Conservation (phyloP, 2,797 vertebrate genomes). For the Acipenser oxyrinchus region DNA sequence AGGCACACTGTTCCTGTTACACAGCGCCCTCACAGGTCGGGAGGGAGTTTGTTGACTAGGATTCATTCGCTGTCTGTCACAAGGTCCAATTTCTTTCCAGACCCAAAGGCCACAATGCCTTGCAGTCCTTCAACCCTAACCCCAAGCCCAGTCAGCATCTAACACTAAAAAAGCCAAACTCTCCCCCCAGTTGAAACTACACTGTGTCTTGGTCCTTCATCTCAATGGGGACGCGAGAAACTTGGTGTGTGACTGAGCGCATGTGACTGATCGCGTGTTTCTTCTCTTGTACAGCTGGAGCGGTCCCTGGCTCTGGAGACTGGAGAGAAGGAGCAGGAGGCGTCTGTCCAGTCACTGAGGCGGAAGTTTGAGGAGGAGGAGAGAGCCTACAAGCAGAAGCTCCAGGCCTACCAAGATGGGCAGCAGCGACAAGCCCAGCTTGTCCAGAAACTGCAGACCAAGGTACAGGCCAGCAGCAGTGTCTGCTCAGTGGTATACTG, state of each 20-base stretch:
- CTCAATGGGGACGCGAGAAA: background rate
- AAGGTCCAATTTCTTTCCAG: too few species aligned
- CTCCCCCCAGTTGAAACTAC: too few species aligned
- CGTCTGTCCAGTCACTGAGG: slow-evolving; percentile 21
- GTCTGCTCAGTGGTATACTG: too few species aligned
- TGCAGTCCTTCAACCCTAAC: too few species aligned
- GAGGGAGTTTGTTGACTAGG: too few species aligned
- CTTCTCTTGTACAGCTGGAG: slow-evolving; percentile 45
- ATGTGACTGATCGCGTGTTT: background rate
- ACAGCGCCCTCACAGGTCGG: too few species aligned
- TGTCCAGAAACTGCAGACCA: slow-evolving; percentile 68
- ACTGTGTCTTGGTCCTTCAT: background rate
- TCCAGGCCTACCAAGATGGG: slow-evolving; percentile 65
- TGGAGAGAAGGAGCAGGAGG: slow-evolving; percentile 47
- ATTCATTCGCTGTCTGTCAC: too few species aligned
- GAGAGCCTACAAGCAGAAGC: slow-evolving; percentile 48
- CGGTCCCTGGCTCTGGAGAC: slow-evolving; percentile 45
- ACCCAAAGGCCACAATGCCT: too few species aligned
- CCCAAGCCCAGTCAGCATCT: too few species aligned
- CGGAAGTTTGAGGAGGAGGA: slow-evolving; percentile 46
- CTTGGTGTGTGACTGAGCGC: background rate
- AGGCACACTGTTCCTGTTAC: too few species aligned
- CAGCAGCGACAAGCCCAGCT: slow-evolving; percentile 68
- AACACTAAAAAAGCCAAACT: too few species aligned
- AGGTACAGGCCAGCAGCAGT: slow-evolving; percentile 38